Conservation (phyloP, 2,113 vertebrate species). For the Sitta europaea region DNA sequence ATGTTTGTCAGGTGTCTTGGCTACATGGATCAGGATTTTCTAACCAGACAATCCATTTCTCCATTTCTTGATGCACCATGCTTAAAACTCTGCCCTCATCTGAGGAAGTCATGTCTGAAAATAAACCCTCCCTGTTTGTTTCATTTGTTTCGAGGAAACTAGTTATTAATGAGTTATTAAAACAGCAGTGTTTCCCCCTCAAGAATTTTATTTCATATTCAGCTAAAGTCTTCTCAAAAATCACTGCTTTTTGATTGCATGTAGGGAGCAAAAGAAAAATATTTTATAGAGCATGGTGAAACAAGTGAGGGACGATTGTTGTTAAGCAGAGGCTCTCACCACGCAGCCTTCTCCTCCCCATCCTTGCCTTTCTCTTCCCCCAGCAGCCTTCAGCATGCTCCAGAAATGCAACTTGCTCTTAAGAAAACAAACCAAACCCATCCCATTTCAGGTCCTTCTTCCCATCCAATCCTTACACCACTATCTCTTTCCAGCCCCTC, state of each 20-base stretch:
- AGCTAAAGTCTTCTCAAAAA: not conserved
- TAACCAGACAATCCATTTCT: not conserved
- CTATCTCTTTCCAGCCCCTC: not conserved
- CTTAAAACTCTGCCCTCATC: not conserved
- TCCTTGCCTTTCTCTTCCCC: not conserved
- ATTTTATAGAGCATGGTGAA: not conserved
- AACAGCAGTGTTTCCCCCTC: not conserved
- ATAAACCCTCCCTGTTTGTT: not conserved
- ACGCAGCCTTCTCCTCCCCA: not conserved
- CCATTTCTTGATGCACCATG: rapidly evolving
- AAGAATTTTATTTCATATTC: not conserved
- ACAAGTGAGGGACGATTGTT: not conserved
- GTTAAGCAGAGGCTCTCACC: not conserved
- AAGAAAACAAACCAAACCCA: not conserved
- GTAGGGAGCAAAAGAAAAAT: not conserved
- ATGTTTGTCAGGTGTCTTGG: not conserved
- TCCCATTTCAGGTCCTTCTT: not conserved
- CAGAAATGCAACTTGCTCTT: not conserved
- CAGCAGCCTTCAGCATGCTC: not conserved
- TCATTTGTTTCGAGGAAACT: not conserved
- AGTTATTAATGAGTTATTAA: not conserved
- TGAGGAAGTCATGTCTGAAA: not conserved
- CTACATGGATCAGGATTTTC: not conserved
- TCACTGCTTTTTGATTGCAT: not conserved
- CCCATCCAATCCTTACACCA: not conserved